Conservation (phyloP, 2,888 invertebrate species). For the Dioctria rufipes region DNA sequence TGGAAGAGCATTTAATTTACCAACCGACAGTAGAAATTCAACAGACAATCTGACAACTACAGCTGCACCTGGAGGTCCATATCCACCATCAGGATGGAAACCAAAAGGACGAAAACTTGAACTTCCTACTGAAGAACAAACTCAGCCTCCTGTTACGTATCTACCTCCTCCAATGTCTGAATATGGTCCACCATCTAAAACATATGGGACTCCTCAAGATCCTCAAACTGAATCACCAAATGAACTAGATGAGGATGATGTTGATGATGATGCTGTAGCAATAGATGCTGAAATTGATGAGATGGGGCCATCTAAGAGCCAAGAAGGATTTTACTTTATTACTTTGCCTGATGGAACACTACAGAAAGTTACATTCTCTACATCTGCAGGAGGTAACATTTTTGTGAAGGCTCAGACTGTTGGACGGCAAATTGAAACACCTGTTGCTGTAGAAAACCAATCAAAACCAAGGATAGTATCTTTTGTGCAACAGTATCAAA, state of each 20-base stretch:
- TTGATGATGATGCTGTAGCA: conserved; percentile 8
- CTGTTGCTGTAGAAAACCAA: not conserved
- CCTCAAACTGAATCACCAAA: conserved; percentile 9
- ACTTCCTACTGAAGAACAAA: conserved; percentile 20
- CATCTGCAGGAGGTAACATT: conserved; percentile 22
- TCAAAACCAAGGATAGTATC: conserved; percentile 21
- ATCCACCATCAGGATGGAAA: conserved; percentile 52
- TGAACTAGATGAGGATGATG: not conserved
- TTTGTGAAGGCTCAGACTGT: not conserved
- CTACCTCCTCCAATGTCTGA: conserved; percentile 3
- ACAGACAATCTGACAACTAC: conserved; percentile 22
- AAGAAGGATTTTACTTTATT: conserved; percentile 39
- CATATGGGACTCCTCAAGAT: conserved; percentile 27
- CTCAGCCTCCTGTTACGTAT: conserved; percentile 20
- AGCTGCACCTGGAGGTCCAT: conserved; percentile 14
- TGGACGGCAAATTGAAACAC: conserved; percentile 9
- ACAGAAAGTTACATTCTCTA: conserved; percentile 33
- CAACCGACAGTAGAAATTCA: conserved; percentile 25
- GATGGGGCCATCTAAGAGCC: conserved; percentile 5
- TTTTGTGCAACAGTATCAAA: conserved; percentile 43
- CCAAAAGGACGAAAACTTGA: conserved; percentile 39
- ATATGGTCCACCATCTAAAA: conserved; percentile 16
- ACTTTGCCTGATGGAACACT: conserved; percentile 26
- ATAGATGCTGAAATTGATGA: conserved; percentile 42
- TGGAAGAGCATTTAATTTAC: conserved; percentile 53